These are phyloP conservation scores for Chloropsis hardwickii DNA, from an alignment of 2,113 vertebrate genomes.

Conservation along the genomic window DNA sequence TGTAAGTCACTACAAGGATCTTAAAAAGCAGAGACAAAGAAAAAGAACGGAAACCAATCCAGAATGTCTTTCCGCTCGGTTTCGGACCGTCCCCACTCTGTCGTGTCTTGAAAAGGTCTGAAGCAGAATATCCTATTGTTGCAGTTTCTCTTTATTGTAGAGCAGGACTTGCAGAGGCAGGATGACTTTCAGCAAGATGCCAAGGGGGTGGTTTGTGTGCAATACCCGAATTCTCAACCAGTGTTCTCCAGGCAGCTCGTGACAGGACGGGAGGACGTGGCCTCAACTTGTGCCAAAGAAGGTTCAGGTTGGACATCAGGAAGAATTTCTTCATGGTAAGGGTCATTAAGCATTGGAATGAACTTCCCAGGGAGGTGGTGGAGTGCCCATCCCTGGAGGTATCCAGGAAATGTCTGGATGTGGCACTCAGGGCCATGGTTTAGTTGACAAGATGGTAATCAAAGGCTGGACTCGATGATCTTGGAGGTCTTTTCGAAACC, in stretches of 20 bases:
- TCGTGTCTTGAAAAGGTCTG: rapidly evolving
- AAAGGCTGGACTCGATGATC: neutral
- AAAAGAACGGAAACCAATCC: neutral
- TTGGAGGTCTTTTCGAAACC: rapidly evolving
- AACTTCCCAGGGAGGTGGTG: neutral
- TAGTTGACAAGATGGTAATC: neutral
- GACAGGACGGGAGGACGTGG: rapidly evolving
- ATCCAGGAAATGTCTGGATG: neutral
- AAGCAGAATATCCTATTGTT: neutral
- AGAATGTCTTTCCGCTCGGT: neutral
- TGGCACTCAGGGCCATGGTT: neutral
- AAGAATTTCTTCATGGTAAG: neutral
- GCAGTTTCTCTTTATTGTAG: neutral
- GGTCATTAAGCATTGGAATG: neutral
- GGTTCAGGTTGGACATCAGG: neutral
- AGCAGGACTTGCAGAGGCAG: neutral
- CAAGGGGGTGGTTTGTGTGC: neutral
- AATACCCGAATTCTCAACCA: neutral
- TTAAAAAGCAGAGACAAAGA: neutral
- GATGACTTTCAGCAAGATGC: neutral
- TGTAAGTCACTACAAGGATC: neutral
- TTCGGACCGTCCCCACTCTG: rapidly evolving
- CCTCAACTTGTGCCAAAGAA: neutral
- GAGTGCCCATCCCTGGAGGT: neutral
- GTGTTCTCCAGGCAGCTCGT: neutral